phyloP scores from a whole-genome alignment of 2,113 vertebrate species.

The Cottus gobio region DNA sequence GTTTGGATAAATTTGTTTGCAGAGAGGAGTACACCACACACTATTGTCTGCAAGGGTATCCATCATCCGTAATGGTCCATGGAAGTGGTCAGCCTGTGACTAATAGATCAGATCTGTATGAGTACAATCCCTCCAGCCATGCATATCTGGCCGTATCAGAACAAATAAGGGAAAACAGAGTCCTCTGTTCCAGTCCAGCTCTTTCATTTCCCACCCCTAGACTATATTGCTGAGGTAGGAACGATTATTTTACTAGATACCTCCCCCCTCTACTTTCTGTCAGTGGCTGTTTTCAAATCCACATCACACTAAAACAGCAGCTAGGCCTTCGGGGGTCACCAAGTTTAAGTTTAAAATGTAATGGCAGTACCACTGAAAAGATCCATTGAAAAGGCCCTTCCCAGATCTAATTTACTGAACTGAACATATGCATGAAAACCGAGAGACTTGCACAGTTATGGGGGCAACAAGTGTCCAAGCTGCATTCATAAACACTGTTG shows the following conservation, averaged over 20 bases:
- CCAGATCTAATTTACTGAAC: no score
- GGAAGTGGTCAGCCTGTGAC: slow-evolving; percentile 59
- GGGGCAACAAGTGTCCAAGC: no score
- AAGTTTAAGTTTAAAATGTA: not conserved
- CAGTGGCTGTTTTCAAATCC: slow-evolving; percentile 29
- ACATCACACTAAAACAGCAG: not conserved
- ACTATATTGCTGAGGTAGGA: slow-evolving; percentile 53
- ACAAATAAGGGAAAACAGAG: slow-evolving; percentile 55
- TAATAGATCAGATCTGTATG: slow-evolving; percentile 65
- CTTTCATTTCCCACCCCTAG: slow-evolving; percentile 39
- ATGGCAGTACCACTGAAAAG: no score
- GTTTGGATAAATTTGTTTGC: slow-evolving; percentile 43
- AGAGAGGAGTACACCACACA: slow-evolving; percentile 19
- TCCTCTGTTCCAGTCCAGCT: slow-evolving; percentile 44
- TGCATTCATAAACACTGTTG: no score
- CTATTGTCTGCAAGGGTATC: slow-evolving; percentile 29
- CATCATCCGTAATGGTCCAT: slow-evolving; percentile 56
- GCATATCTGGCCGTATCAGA: slow-evolving; percentile 54
- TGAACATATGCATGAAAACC: no score
- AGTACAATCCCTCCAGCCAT: slow-evolving; percentile 36
- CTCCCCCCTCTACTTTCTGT: not conserved
- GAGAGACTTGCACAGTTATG: no score
- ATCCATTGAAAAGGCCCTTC: no score
- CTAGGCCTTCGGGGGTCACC: not conserved
- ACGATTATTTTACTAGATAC: slow-evolving; percentile 33